A percentile compares a stretch with the other conserved stretches of the same genome.
Evolutionary conservation across 2,888 invertebrate genomes (phyloP).

Genomic region (Arge pagana): DNA sequence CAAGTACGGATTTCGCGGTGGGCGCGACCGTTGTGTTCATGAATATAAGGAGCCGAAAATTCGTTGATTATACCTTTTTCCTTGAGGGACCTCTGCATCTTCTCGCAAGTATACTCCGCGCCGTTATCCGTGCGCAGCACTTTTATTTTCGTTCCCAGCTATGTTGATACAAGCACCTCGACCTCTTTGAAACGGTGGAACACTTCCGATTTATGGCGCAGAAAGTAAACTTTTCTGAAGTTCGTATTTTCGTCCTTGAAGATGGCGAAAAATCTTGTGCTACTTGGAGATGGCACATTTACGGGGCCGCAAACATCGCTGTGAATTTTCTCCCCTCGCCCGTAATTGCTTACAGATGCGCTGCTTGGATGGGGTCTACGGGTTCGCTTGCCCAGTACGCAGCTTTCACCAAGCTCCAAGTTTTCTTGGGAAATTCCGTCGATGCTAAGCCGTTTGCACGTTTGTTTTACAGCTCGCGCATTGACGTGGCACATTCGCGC

Average conservation of each 20-base stretch:
- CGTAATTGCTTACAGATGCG: neutral
- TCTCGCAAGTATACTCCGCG: slow-evolving; percentile 7
- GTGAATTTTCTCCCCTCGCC: slow-evolving; percentile 21
- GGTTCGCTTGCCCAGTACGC: slow-evolving; percentile 14
- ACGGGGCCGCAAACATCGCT: slow-evolving; percentile 21
- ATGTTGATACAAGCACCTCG: slow-evolving; percentile 7
- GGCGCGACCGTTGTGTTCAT: neutral
- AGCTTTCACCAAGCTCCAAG: slow-evolving; percentile 18
- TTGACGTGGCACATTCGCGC: slow-evolving; percentile 6
- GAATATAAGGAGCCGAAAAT: slow-evolving; percentile 21
- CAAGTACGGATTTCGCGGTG: slow-evolving; percentile 24
- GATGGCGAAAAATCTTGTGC: slow-evolving; percentile 21
- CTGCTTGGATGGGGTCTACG: slow-evolving; percentile 9
- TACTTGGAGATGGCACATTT: slow-evolving; percentile 16
- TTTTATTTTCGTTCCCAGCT: slow-evolving; percentile 22
- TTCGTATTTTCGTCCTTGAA: slow-evolving; percentile 24
- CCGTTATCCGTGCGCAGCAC: slow-evolving; percentile 17
- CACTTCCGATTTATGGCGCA: slow-evolving; percentile 22
- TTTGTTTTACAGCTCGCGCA: neutral
- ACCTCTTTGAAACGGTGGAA: slow-evolving; percentile 19
- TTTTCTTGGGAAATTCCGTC: too few relatives aligned
- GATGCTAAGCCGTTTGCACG: too few relatives aligned
- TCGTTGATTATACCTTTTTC: slow-evolving; percentile 34
- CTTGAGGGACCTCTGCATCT: slow-evolving; percentile 25
- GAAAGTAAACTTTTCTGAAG: slow-evolving; percentile 10